A percentile compares a stretch with the other conserved stretches of the same genome.
Evolutionary conservation across 2,113 vertebrate genomes (phyloP).

Genomic region (Oriolus oriolus): DNA sequence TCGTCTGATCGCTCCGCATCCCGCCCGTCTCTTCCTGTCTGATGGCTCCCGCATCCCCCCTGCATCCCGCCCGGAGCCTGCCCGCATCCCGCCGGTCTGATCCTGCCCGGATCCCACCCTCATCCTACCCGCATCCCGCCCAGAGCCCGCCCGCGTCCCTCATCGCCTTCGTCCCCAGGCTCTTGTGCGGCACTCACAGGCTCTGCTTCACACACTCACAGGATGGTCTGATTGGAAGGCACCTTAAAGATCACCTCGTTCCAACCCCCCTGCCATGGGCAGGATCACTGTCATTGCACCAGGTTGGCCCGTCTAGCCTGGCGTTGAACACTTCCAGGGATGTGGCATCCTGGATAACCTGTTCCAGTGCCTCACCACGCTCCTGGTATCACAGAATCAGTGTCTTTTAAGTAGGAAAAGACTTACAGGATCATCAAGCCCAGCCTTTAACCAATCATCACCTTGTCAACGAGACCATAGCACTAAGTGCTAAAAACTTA

Average conservation of each 20-base stretch:
- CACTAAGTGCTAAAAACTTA: neutral
- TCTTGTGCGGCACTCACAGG: rapidly evolving
- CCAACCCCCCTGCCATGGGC: rapidly evolving
- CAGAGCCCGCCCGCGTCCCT: rapidly evolving
- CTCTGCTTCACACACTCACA: too few relatives aligned
- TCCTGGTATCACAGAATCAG: neutral
- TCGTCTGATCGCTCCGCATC: rapidly evolving
- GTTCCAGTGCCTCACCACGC: neutral
- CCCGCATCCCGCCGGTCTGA: too few relatives aligned
- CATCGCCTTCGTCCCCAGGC: neutral
- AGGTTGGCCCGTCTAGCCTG: neutral
- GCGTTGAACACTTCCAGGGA: neutral
- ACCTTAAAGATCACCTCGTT: neutral
- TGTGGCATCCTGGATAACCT: neutral
- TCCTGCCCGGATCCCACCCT: neutral
- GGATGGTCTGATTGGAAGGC: neutral
- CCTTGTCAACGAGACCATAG: neutral
- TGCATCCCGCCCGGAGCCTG: rapidly evolving
- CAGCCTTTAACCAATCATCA: neutral
- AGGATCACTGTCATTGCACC: neutral
- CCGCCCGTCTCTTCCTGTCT: too few relatives aligned
- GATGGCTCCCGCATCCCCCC: neutral
- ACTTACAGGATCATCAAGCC: neutral
- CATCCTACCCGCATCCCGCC: rapidly evolving
- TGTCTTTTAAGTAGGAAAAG: neutral